Percentiles rank a stretch among this genome's conserved stretches.
Conservation (phyloP, 2,113 vertebrate genomes). For the Pithys albifrons region DNA sequence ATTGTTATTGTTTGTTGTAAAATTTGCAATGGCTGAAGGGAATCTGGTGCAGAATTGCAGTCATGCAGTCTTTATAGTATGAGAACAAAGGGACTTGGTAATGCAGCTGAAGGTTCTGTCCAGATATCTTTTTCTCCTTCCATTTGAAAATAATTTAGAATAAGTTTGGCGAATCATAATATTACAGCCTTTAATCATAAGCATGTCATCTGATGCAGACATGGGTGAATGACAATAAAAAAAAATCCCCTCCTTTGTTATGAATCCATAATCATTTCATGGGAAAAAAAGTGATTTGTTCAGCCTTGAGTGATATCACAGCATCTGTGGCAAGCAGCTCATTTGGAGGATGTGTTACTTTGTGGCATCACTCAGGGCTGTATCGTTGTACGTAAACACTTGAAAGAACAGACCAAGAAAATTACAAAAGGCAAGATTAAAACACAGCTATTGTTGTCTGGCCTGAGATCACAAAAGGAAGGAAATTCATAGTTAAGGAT, state of each 20-base stretch:
- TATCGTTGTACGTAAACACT: constrained; percentile 35
- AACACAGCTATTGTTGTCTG: constrained; percentile 59
- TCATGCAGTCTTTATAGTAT: not conserved
- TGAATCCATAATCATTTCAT: constrained; percentile 16
- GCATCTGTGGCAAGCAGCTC: constrained; percentile 32
- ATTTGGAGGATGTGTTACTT: constrained; percentile 38
- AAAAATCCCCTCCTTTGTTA: not conserved
- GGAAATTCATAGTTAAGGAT: constrained; percentile 55
- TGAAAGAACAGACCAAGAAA: constrained; percentile 48
- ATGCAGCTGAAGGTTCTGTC: constrained; percentile 6
- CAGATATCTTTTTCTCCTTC: constrained; percentile 23
- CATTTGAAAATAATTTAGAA: constrained; percentile 54
- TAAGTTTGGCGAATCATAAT: not conserved
- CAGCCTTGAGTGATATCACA: constrained; percentile 52
- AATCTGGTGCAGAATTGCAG: not conserved
- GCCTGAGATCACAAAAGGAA: constrained; percentile 59
- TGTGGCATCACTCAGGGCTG: constrained; percentile 34
- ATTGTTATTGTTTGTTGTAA: not conserved
- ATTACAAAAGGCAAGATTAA: constrained; percentile 62
- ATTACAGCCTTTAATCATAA: constrained; percentile 46
- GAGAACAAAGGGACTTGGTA: not conserved
- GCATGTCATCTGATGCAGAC: not conserved
- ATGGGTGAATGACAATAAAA: not conserved
- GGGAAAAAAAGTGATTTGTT: not conserved
- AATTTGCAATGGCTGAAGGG: not conserved